A percentile compares a stretch with the other conserved stretches of the same genome.
Evolutionary conservation across 1,140 invertebrate genomes (phyloP).

Genomic region (Drosophila jambulina): DNA sequence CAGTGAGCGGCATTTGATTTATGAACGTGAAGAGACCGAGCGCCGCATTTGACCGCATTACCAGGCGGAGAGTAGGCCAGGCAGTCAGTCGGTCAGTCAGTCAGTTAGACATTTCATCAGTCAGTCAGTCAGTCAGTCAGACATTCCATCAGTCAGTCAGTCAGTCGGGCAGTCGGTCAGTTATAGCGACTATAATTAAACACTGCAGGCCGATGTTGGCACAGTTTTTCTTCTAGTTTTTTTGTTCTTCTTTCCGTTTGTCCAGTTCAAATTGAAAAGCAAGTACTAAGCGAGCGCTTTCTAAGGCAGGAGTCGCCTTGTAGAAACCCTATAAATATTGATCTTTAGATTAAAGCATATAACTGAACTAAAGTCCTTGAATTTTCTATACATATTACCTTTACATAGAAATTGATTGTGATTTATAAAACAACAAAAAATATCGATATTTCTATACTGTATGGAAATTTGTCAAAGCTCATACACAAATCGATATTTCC

Average conservation of each 20-base stretch:
- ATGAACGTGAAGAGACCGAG: conserved; percentile 39
- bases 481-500: too few species aligned
- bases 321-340: conserved; percentile 5
- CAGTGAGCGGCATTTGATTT: conserved; percentile 56
- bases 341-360: neutral
- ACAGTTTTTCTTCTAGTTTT: conserved; percentile 43
- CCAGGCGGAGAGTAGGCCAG: conserved; percentile 15
- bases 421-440: too few species aligned
- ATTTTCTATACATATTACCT: too few species aligned
- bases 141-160: conserved; percentile 2
- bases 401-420: too few species aligned
- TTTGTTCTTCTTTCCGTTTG: conserved; percentile 34
- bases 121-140: neutral
- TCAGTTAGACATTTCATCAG: neutral
- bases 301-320: neutral
- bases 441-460: too few species aligned
- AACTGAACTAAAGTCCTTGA: too few species aligned
- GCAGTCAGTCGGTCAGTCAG: conserved; percentile 8
- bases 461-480: too few species aligned
- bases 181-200: conserved; percentile 66
- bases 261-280: conserved; percentile 57
- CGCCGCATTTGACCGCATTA: conserved; percentile 46
- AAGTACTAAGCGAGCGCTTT: neutral
- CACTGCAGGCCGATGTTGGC: conserved; percentile 49
- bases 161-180: conserved; percentile 13